Conservation (phyloP, 1,140 invertebrate genomes). For the Triops cancriformis region DNA sequence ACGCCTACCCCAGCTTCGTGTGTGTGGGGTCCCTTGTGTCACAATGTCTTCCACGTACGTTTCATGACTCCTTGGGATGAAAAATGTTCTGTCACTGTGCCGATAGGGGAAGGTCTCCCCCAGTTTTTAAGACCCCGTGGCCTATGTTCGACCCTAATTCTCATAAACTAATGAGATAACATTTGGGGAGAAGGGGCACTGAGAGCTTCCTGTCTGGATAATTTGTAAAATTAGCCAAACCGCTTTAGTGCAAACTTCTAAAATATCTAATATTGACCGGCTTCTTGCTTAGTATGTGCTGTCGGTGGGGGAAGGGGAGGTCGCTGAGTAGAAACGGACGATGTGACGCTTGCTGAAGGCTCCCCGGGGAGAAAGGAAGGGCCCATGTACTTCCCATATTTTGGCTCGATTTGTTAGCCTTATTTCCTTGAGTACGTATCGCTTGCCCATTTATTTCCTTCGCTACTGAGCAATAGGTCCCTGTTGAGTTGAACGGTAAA, state of each 20-base stretch:
- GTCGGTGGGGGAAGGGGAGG: background rate
- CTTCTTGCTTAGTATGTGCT: background rate
- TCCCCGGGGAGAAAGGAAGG: background rate
- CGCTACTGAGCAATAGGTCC: background rate
- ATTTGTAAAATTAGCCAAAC: background rate
- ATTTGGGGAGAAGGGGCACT: too few relatives aligned
- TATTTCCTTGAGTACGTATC: background rate
- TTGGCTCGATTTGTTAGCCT: background rate
- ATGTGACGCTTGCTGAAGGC: background rate
- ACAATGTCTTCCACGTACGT: too few relatives aligned
- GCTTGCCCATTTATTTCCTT: background rate
- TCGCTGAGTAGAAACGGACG: background rate
- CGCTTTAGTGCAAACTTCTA: background rate
- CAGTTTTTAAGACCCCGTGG: too few relatives aligned
- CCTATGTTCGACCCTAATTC: too few relatives aligned
- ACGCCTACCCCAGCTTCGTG: too few relatives aligned
- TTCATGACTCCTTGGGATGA: too few relatives aligned
- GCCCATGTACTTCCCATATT: background rate
- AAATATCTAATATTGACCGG: background rate
- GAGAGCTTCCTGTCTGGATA: too few relatives aligned
- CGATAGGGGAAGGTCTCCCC: too few relatives aligned
- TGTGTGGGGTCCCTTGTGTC: too few relatives aligned
- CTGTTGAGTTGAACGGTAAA: background rate
- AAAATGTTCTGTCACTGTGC: too few relatives aligned
- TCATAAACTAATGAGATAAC: too few relatives aligned